Evolutionary conservation across 2,888 invertebrate genomes (phyloP), one percentile per base, ranked within the genome.

Genomic region (Drosophila mayaguana): DNA sequence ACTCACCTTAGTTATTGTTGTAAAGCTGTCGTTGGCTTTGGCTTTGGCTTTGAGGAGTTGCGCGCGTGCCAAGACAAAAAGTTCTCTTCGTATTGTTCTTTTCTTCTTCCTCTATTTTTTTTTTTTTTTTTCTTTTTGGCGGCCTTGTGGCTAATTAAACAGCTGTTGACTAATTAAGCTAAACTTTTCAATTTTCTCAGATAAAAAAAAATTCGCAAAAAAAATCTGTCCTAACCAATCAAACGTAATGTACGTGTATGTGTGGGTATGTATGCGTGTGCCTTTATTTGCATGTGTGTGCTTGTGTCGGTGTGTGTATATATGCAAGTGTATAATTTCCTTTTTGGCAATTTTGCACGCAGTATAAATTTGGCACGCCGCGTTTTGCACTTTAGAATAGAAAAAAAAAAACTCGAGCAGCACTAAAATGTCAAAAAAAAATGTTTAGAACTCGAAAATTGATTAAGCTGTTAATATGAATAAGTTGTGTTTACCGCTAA

Each of bases 401-500:
- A 62, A 25, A 68, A 46, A 28, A 28, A 46, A 25, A 25, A 45
- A 43, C 28, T 38, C 6, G 9, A 16, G 6, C n/a, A 63, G 75
- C 67, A 34, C 48, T 42, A 73, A 78, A 80, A 70, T 72, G 32
- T 62, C 2, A 71, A 77, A 61, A 78, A 67, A 69, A 72, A 59
- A 67, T 57, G 67, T 20, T 54, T 63, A 38, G 18, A 56, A 67
- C 74, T 63, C 51, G 40, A n/a, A 45, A 46, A 11, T 48, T 43
- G 1, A 32, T n/a, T n/a, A 46, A 50, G 38, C n/a, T 71, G 46
- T 74, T 45, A 68, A 64, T 56, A 45, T 65, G 51, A 61, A 71
- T 63, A 61, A 63, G 57, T 67, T 75, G 65, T 83, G 75, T 86
- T 84, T 86, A 87, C 84, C 84, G 84, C 84, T 86, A 76, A 83